Base-by-base conservation (phyloP, 2,113 vertebrate species). In the Paradoxurus hermaphroditus region DNA sequence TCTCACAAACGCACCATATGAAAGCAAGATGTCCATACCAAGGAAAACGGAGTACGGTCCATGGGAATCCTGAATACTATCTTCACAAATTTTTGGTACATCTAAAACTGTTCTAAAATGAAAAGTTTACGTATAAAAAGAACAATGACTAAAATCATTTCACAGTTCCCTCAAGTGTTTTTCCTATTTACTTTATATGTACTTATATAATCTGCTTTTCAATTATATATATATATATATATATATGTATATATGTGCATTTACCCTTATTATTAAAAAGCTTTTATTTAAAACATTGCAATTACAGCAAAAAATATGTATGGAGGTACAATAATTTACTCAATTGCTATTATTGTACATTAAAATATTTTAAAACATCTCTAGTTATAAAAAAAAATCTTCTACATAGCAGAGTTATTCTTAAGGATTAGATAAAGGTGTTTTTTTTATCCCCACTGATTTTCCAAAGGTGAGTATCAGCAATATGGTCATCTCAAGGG, bases 161-260 rank as follows among this genome's bases (percentile, higher is more conserved):
- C 19, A 21, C 31, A 75, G 75, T 92, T 78, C 4, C 31, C 12
- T 83, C 14, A 59, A 85, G 34, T 23, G 0, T 77, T 63, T 77
- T 95, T 53, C 10, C 34, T 91, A 88, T 90, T 92, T 86, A 85
- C 75, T 94, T 96, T 73, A 31, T 44, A 49, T 44, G 21, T 44
- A 46, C 13, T 81, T 18, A 46, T 78, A 82, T 53, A 23, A 27
- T 65, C 90, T 63, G 51, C 18, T 27, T 93, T 77, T 77, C 73
- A 31, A 15, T 77, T 77, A 29, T 31, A 31, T 83, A n/a, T 19
- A 46, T 53, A 9, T 25, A 86, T 9, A 65, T 86, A 77, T 1
- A 79, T 77, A 56, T 23, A 63, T 77, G 9, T 96, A 96, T 31
- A 82, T 10, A 36, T 3, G 59, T 46, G 5, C 5, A n/a, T 3